phyloP scores from a whole-genome alignment of 2,888 invertebrate genomes.

The Anoplius nigerrimus region DNA sequence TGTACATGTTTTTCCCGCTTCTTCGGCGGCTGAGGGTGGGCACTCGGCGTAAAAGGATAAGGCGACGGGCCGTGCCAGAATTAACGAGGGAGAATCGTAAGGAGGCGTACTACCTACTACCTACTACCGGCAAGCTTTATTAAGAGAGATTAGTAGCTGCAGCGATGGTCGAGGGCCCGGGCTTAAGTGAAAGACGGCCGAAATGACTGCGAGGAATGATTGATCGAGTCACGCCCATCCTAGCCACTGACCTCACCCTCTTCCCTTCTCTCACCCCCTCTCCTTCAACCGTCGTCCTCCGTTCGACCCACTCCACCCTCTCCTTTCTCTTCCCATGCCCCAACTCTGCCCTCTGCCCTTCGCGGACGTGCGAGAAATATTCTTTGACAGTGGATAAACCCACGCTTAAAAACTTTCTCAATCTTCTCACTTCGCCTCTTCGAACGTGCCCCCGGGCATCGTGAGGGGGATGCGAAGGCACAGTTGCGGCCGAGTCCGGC shows the following conservation, averaged over 20 bases:
- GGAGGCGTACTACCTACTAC: slow-evolving; percentile 7
- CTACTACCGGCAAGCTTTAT: slow-evolving; percentile 26
- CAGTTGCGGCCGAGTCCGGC: neutral
- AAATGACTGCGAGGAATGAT: slow-evolving; percentile 50
- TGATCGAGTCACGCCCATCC: slow-evolving; percentile 42
- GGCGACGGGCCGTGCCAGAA: slow-evolving; percentile 17
- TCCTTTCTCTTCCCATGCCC: slow-evolving; percentile 15
- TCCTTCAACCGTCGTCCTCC: slow-evolving; percentile 28
- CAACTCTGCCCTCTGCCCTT: slow-evolving; percentile 34
- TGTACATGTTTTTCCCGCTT: neutral
- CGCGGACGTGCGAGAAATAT: slow-evolving; percentile 43
- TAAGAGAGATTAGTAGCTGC: slow-evolving; percentile 39
- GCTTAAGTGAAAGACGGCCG: slow-evolving; percentile 52
- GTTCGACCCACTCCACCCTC: no score
- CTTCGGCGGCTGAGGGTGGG: slow-evolving; percentile 7
- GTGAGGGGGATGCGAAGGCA: slow-evolving; percentile 3
- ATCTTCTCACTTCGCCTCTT: slow-evolving; percentile 37
- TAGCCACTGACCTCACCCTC: slow-evolving; percentile 10
- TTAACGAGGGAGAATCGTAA: slow-evolving; percentile 8
- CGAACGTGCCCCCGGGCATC: neutral
- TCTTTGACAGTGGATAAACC: slow-evolving; percentile 45
- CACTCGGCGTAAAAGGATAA: slow-evolving; percentile 20
- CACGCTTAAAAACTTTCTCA: slow-evolving; percentile 50
- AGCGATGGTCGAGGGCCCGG: slow-evolving; percentile 27
- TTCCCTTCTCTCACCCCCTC: slow-evolving; percentile 25